Conservation (phyloP, 2,113 vertebrate species). For the Phaethornis superciliosus region DNA sequence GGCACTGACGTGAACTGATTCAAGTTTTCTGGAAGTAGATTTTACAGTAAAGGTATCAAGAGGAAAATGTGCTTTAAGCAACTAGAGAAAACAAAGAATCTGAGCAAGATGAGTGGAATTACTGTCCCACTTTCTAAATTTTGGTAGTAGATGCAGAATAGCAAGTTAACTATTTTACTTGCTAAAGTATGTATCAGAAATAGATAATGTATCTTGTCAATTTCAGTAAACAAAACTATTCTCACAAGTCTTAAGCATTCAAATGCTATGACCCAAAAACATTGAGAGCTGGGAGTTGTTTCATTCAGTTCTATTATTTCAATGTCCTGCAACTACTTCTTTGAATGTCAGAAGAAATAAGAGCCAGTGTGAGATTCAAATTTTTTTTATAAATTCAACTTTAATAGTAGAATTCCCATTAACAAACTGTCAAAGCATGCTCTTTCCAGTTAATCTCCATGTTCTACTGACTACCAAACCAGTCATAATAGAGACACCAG, state of each 20-base stretch:
- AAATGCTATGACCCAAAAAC: background rate
- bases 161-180: background rate
- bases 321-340: background rate
- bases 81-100: background rate
- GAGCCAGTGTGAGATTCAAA: background rate
- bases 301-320: background rate
- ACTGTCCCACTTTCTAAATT: background rate
- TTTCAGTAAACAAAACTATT: background rate
- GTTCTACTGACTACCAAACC: background rate
- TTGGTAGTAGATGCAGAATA: background rate
- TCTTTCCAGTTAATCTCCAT: background rate
- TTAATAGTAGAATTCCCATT: background rate
- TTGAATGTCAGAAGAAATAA: constrained; percentile 14
- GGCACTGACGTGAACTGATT: background rate
- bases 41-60: background rate
- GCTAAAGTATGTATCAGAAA: background rate
- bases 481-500: background rate
- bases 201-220: background rate
- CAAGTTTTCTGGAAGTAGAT: background rate
- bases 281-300: background rate
- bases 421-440: background rate
- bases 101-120: background rate
- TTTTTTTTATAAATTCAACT: background rate
- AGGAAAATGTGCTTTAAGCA: background rate
- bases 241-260: background rate